Percentiles rank a stretch among this genome's conserved stretches.
Evolutionary conservation across 2,888 invertebrate species (phyloP).

Genomic region (Calameuta filiformis): DNA sequence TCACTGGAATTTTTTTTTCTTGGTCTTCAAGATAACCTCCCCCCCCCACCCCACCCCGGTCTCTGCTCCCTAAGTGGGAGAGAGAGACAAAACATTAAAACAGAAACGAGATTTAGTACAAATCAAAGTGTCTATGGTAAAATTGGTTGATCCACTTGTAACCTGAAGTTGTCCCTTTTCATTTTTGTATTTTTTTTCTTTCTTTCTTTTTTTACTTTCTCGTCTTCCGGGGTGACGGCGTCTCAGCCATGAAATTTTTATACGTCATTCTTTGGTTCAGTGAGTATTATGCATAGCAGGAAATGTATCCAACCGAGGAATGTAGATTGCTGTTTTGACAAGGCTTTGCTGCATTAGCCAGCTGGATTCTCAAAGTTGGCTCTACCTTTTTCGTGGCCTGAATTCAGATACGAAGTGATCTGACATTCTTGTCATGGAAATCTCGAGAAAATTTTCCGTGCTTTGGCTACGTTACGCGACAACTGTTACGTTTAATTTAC

Average conservation of each 20-base stretch:
- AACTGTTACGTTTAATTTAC: background rate
- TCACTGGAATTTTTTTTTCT: background rate
- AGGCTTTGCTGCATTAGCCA: background rate
- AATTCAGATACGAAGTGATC: background rate
- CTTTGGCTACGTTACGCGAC: background rate
- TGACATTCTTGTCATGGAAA: background rate
- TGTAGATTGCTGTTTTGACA: background rate
- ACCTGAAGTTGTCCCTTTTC: background rate
- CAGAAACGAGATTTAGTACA: background rate
- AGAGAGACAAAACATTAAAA: background rate
- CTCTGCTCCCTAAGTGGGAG: background rate
- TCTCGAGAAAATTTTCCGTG: background rate
- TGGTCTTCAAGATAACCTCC: background rate
- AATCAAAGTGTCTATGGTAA: background rate
- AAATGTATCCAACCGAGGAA: background rate
- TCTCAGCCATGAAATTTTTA: conserved; percentile 1
- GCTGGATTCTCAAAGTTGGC: background rate
- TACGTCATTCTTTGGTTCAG: background rate
- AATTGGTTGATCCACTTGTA: conserved; percentile 4
- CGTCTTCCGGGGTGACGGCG: background rate
- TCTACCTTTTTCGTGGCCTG: background rate
- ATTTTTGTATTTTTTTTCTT: background rate
- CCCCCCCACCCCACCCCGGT: background rate
- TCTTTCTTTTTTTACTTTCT: background rate
- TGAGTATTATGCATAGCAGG: background rate